Conservation (phyloP, 2,888 invertebrate species). For the Coecobrya sp. region DNA sequence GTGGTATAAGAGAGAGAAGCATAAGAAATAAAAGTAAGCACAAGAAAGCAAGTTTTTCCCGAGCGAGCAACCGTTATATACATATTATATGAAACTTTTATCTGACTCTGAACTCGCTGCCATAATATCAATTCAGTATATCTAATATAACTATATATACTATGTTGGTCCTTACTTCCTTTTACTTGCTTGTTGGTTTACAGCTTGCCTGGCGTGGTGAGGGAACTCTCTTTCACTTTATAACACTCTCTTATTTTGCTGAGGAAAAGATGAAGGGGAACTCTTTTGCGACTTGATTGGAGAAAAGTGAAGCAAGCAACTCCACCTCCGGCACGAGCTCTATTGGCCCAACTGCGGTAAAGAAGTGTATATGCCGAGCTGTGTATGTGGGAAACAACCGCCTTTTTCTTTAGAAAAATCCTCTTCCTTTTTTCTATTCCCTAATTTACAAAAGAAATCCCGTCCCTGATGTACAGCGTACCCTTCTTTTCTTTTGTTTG, state of each 20-base stretch:
- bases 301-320: slow-evolving; percentile 86
- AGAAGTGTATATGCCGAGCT: slow-evolving; percentile 51
- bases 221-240: slow-evolving; percentile 76
- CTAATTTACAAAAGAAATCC: slow-evolving; percentile 65
- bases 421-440: slow-evolving; percentile 52
- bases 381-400: slow-evolving; percentile 66
- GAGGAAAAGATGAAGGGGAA: slow-evolving; percentile 78
- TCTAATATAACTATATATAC: slow-evolving; percentile 37
- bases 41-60: slow-evolving; percentile 51
- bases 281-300: slow-evolving; percentile 84
- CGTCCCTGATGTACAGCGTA: slow-evolving; percentile 68
- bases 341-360: slow-evolving; percentile 70
- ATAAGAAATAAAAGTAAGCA: slow-evolving; percentile 69
- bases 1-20: slow-evolving; percentile 13
- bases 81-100: slow-evolving; percentile 47
- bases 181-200: slow-evolving; percentile 16
- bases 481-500: slow-evolving; percentile 66
- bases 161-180: slow-evolving; percentile 40
- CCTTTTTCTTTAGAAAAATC: slow-evolving; percentile 78
- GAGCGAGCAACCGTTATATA: too few species aligned
- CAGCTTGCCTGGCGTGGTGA: background rate
- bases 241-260: slow-evolving; percentile 53
- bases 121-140: background rate
- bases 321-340: slow-evolving; percentile 84
- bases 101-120: background rate